Evolutionary conservation across 23 tunicate genomes (phyloP).

Genomic region (Aplidium turbinatum): DNA sequence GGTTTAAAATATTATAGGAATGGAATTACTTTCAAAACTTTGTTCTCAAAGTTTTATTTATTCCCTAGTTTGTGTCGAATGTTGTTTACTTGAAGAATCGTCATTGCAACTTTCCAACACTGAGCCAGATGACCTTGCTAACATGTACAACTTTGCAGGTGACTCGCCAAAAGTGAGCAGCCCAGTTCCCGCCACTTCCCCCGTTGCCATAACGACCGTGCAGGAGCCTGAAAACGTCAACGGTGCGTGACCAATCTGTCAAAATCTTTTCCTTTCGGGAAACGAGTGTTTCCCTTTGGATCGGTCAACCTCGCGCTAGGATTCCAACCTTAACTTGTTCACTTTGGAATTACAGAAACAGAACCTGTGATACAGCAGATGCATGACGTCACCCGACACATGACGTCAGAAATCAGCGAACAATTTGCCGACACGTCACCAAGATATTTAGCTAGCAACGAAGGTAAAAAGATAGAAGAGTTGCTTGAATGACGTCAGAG

Average conservation of each 20-base stretch:
- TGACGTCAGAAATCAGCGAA: slow-evolving; percentile 73
- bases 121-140: too few species aligned
- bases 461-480: slow-evolving; percentile 33
- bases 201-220: slow-evolving; percentile 39
- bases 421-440: slow-evolving; percentile 45
- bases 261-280: neutral
- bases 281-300: slow-evolving; percentile 24
- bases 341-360: slow-evolving; percentile 18
- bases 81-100: too few species aligned
- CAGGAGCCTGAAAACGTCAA: slow-evolving; percentile 19
- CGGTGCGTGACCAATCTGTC: slow-evolving; percentile 34
- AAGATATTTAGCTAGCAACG: slow-evolving; percentile 33
- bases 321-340: neutral
- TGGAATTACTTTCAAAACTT: too few species aligned
- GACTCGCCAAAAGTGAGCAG: slow-evolving; percentile 6
- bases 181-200: slow-evolving; percentile 30
- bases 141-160: neutral
- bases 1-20: too few species aligned
- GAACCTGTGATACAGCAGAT: slow-evolving; percentile 67
- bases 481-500: neutral
- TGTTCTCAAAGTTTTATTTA: too few species aligned
- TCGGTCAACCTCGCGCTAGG: neutral
- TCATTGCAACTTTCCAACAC: too few species aligned
- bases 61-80: too few species aligned
- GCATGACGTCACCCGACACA: slow-evolving; percentile 80